phyloP scores from a whole-genome alignment of 92 coral and sea anemone species.

The Porites rus region DNA sequence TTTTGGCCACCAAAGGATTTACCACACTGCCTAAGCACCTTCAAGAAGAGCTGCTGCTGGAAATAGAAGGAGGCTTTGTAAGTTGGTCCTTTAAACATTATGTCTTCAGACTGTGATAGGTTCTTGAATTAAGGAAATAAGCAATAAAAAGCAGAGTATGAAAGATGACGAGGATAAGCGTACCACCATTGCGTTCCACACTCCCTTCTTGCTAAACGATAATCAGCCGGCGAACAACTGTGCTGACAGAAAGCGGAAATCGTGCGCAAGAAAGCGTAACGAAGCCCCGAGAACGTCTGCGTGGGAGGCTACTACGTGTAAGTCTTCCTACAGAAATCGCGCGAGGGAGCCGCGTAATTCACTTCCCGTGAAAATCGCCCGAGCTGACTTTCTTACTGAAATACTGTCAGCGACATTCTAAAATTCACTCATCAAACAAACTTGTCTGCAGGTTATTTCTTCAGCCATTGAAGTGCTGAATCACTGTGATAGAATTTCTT shows the following conservation, averaged over 20 bases:
- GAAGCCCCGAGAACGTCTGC: too few species aligned
- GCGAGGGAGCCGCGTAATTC: too few species aligned
- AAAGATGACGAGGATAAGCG: too few species aligned
- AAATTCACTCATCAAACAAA: background rate
- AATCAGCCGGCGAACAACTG: too few species aligned
- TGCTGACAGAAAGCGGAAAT: too few species aligned
- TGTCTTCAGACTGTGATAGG: background rate
- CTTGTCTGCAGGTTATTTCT: conserved; percentile 44
- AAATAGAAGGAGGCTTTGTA: conserved; percentile 60
- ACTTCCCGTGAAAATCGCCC: background rate
- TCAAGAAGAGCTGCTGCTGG: conserved; percentile 70
- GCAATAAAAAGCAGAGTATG: too few species aligned
- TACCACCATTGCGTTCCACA: too few species aligned
- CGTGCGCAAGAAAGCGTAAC: too few species aligned
- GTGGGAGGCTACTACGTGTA: too few species aligned
- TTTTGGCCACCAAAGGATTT: conserved; percentile 68
- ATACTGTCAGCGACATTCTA: background rate
- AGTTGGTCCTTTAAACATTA: conserved; percentile 6
- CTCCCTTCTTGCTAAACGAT: too few species aligned
- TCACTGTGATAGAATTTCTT: conserved; percentile 72
- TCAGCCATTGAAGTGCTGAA: conserved; percentile 68
- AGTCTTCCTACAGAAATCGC: too few species aligned
- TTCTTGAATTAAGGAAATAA: background rate
- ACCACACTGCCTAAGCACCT: conserved; percentile 51
- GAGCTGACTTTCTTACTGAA: too few species aligned